These are phyloP conservation scores for Lasiurus borealis DNA, from an alignment of 2,113 vertebrate genomes.

Conservation along the genomic window DNA sequence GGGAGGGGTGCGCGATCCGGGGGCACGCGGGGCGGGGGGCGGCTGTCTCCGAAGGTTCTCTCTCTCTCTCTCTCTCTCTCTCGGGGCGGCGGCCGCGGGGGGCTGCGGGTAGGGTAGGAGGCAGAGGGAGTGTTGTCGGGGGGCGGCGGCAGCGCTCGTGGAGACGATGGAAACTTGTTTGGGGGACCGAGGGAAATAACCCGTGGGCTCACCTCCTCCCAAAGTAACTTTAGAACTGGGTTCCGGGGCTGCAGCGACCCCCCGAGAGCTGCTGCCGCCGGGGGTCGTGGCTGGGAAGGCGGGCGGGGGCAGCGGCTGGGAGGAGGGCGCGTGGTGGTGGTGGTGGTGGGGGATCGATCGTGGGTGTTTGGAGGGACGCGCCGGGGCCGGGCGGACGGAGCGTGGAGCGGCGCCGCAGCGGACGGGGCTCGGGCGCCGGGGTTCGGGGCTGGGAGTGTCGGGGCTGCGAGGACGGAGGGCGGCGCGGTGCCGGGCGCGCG, in stretches of 20 bases:
- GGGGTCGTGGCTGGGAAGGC: slow-evolving; percentile 36
- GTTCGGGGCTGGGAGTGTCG: neutral
- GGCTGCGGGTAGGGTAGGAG: neutral
- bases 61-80: neutral
- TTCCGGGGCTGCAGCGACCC: slow-evolving; percentile 6
- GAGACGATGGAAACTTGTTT: slow-evolving; percentile 78
- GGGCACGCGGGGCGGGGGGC: slow-evolving; percentile 68
- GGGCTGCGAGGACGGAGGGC: slow-evolving; percentile 47
- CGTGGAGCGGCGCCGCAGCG: neutral
- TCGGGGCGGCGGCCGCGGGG: slow-evolving; percentile 52
- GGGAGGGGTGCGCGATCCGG: slow-evolving; percentile 63
- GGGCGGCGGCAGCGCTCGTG: slow-evolving; percentile 56
- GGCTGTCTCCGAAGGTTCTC: slow-evolving; percentile 13
- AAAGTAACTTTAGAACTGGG: slow-evolving; percentile 85
- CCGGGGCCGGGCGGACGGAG: neutral
- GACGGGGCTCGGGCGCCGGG: slow-evolving; percentile 4
- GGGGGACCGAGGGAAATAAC: slow-evolving; percentile 52
- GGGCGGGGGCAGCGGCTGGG: neutral
- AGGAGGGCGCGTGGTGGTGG: neutral
- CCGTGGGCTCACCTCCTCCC: slow-evolving; percentile 61
- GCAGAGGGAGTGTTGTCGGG: neutral
- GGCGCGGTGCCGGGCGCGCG: slow-evolving; percentile 54
- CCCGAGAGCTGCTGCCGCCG: neutral
- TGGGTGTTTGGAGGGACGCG: neutral
- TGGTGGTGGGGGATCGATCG: no score